phyloP scores from a whole-genome alignment of 1,140 invertebrate genomes.

The Cheumatopsyche charites region DNA sequence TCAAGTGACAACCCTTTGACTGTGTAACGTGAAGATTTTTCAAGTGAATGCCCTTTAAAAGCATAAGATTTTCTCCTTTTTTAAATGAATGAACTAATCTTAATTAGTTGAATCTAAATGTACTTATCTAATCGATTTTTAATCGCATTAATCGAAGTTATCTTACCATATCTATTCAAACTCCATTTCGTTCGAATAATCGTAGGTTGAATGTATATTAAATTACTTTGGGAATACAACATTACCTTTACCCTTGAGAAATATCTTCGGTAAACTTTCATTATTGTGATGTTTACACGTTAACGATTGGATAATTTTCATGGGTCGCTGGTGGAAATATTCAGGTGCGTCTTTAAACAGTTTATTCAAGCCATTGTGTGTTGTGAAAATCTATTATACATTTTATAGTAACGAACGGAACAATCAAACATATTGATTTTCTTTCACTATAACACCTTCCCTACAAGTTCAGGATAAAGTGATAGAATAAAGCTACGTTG shows the following conservation, averaged over 20 bases:
- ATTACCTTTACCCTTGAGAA: neutral
- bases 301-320: no score
- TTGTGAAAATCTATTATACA: neutral
- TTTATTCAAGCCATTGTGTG: neutral
- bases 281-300: no score
- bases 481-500: neutral
- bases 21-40: conserved; percentile 21
- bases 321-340: no score
- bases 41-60: neutral
- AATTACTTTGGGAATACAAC: neutral
- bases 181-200: no score
- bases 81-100: conserved; percentile 12
- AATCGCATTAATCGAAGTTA: no score
- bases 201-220: no score
- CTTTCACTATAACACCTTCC: neutral
- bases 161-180: no score
- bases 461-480: neutral
- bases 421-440: neutral
- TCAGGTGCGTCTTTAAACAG: neutral
- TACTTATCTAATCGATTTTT: no score
- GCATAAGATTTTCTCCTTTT: neutral
- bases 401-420: neutral
- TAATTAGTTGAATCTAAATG: no score
- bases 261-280: no score
- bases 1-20: conserved; percentile 7